phyloP scores from a whole-genome alignment of 2,113 vertebrate species.

The Pachypanchax playfairii region DNA sequence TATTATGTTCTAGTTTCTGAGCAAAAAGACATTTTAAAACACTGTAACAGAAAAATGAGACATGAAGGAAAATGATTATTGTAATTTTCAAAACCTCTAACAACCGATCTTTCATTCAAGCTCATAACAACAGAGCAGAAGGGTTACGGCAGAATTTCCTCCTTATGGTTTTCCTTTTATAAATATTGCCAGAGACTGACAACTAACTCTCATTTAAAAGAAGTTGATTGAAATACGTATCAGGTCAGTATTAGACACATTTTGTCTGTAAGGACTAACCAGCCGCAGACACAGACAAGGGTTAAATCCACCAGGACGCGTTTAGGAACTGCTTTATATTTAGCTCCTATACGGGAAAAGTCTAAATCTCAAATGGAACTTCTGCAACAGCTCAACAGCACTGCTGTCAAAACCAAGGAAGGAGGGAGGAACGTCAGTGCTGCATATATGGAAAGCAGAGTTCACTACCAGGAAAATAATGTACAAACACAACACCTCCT shows the following conservation, averaged over 20 bases:
- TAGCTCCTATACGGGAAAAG: constrained; percentile 41
- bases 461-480: constrained; percentile 49
- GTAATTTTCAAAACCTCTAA: constrained; percentile 42
- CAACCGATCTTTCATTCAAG: constrained; percentile 34
- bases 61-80: constrained; percentile 18
- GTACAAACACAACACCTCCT: constrained; percentile 45
- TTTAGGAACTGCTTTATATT: constrained; percentile 43
- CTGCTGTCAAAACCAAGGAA: constrained; percentile 51
- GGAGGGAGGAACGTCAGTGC: constrained; percentile 39
- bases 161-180: constrained; percentile 26
- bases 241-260: constrained; percentile 22
- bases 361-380: constrained; percentile 46
- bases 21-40: constrained; percentile 36
- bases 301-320: constrained; percentile 21
- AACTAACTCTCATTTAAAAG: constrained; percentile 46
- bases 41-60: constrained; percentile 42
- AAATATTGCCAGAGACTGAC: constrained; percentile 52
- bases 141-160: constrained; percentile 36
- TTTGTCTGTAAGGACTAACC: constrained; percentile 20
- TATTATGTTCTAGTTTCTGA: constrained; percentile 33
- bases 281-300: constrained; percentile 40
- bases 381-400: constrained; percentile 60
- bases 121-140: constrained; percentile 41
- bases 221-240: constrained; percentile 28
- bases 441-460: constrained; percentile 45